Evolutionary conservation across 2,797 vertebrate genomes (phyloP), one percentile per base, ranked within the genome.

Genomic region (Novumbra hubbsi): DNA sequence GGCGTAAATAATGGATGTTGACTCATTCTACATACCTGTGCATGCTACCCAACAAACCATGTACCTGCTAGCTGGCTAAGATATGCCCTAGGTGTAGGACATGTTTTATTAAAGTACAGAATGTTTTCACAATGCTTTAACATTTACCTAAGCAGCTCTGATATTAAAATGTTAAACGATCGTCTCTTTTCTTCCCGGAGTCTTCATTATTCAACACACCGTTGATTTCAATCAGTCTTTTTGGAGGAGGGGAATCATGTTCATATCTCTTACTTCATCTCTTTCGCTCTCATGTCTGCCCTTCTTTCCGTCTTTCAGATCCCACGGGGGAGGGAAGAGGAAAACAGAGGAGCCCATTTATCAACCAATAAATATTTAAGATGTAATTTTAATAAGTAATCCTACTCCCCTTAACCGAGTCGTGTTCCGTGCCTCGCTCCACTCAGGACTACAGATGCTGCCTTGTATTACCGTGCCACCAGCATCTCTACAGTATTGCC

Each of bases 401-500:
- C 87, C 80, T 87, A 81, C 77, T 86, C 84, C 72, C 88, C 90
- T 92, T 92, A 88, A 92, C 92, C 88, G 86, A 85, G 80, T 79
- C 87, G 89, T 89, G 91, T 93, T 88, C 90, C 91, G 84, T 84
- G 82, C 88, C 82, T 87, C 88, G 86, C 85, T 86, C 89, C 82
- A 85, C 87, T 90, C 81, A 85, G 91, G 88, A 90, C 92, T 92
- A 91, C 84, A 83, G 76, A 92, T 93, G 91, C 90, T 78, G 83
- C 79, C 80, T 84, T 70, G 86, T 84, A 84, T 75, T 86, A 81
- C 73, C 78, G 87, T 87, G 84, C 90, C 88, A 88, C 92, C 92
- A 91, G 90, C 90, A 89, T 87, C 88, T 91, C 88, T 85, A 92
- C 85, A 92, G 91, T 93, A 93, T 93, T 93, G 91, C 93, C 87